phyloP scores from a whole-genome alignment of 92 coral and sea anemone genomes.

The Scolanthus callimorphus region DNA sequence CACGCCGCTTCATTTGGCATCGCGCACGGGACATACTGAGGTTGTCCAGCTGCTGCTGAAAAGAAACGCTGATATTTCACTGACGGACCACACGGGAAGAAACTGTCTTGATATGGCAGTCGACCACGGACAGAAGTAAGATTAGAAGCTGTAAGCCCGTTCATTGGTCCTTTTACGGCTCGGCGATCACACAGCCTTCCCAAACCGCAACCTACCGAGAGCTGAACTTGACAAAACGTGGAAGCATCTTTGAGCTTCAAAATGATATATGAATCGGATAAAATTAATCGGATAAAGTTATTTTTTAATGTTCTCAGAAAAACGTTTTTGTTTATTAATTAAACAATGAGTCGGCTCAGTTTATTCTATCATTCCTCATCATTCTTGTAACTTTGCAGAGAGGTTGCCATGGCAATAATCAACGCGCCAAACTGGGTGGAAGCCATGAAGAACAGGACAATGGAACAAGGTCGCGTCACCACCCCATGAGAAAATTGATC shows the following conservation, averaged over 20 bases:
- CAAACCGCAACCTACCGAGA: no score
- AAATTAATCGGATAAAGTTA: no score
- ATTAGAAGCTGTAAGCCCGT: no score
- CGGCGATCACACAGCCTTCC: no score
- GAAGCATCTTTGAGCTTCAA: no score
- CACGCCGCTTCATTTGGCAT: constrained; percentile 90
- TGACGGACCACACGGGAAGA: constrained; percentile 79
- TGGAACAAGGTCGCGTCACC: constrained; percentile 68
- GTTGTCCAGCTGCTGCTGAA: constrained; percentile 66
- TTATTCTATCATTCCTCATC: not conserved
- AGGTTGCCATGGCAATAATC: constrained; percentile 72
- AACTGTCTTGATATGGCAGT: constrained; percentile 92
- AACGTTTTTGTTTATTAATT: no score
- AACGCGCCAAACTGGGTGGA: constrained; percentile 74
- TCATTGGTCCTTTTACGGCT: no score
- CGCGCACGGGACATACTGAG: constrained; percentile 76
- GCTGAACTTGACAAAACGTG: no score
- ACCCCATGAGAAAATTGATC: constrained; percentile 88
- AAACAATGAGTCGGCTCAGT: no score
- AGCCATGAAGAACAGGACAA: constrained; percentile 68
- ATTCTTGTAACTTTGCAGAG: constrained; percentile 35
- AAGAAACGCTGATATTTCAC: constrained; percentile 71
- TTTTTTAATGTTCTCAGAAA: no score
- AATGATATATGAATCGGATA: no score
- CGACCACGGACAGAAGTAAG: constrained; percentile 87